Evolutionary conservation across 1,140 invertebrate species (phyloP), one percentile per base, ranked within the genome.

Genomic region (Heliothis virescens): DNA sequence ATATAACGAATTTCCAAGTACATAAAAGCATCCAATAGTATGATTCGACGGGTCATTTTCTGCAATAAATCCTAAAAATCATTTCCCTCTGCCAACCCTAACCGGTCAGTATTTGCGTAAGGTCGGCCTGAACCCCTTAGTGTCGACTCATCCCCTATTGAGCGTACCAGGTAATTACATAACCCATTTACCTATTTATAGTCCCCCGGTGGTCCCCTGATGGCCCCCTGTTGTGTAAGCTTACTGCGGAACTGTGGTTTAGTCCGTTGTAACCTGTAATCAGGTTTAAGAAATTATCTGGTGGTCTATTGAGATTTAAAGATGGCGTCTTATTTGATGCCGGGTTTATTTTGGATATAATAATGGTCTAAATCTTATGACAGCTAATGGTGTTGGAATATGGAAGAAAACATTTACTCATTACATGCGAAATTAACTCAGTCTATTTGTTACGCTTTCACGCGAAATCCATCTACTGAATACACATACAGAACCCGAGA

Each of bases 111-210:
- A 59, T 34, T 41, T 62, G n/a, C 57, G 57, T 50, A 18, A 75
- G 72, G 13, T 75, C 71, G 13, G n/a, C 26, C 59, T 29, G 12
- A 47, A 79, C 71, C 77, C 79, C 57, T 73, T 75, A 26, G 73
- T 80, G 82, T 72, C 80, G 71, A 82, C 81, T 86, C 85, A 86
- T 84, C 79, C 79, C 67, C 81, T 75, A 83, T 86, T 81, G 73
- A 79, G 74, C 74, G 82, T 65, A 73, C 73, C 34, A 18, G 52
- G 67, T 82, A 81, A 82, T 86, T 83, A 83, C 82, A 74, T 71
- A 47, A 81, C 71, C 76, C 84, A 65, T 82, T 77, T 80, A 83
- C 41, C 72, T 75, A 73, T 72, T 79, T 63, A 57, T 73, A 53
- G 41, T 77, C 26, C 55, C 55, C n/a, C 13, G 63, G 7, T 41